A percentile compares a stretch with the other conserved stretches of the same genome.
These are phyloP conservation scores for Polymixis lichenea DNA, from an alignment of 2,888 invertebrate species.

Conservation along the genomic window DNA sequence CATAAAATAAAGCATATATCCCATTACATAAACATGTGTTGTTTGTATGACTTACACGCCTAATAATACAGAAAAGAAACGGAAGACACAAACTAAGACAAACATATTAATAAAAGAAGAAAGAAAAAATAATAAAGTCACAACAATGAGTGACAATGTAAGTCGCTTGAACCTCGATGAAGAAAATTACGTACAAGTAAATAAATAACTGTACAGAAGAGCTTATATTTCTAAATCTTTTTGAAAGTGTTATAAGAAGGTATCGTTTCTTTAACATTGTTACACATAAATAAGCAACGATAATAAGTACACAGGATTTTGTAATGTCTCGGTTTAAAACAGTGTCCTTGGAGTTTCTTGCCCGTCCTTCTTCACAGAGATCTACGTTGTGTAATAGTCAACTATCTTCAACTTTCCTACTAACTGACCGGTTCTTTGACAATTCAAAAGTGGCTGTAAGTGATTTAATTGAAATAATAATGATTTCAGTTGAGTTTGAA, in stretches of 20 bases:
- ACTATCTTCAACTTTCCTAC: not conserved
- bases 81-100: constrained; percentile 11
- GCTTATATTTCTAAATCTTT: not conserved
- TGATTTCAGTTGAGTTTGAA: not conserved
- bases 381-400: not conserved
- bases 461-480: not conserved
- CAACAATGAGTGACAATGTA: constrained; percentile 35
- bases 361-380: not conserved
- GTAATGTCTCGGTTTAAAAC: not conserved
- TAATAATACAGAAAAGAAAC: not conserved
- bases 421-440: not conserved
- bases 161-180: not conserved
- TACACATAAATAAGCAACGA: not conserved
- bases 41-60: constrained; percentile 19
- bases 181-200: constrained; percentile 20
- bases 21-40: not conserved
- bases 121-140: constrained; percentile 32
- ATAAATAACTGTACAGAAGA: constrained; percentile 4
- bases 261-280: not conserved
- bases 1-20: not conserved
- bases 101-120: constrained; percentile 20
- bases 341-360: not conserved
- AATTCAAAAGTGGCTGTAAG: not conserved
- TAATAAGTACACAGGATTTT: not conserved
- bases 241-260: not conserved